Conservation (phyloP, 2,113 vertebrate genomes). For the Dipodomys ordii region DNA sequence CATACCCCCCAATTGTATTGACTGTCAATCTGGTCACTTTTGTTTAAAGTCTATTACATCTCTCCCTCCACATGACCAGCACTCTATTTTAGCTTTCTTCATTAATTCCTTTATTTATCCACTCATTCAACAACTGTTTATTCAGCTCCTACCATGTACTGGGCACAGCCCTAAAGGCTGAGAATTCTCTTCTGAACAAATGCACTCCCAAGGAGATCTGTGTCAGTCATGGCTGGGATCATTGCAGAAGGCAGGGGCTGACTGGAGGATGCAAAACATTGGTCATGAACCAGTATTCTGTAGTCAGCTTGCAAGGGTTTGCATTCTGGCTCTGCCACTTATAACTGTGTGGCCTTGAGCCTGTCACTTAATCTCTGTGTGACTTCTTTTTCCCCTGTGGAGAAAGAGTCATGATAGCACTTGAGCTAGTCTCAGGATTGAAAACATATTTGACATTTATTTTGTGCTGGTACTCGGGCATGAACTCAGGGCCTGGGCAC, state of each 20-base stretch:
- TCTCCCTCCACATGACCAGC: not conserved
- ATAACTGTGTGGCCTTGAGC: not conserved
- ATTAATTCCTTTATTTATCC: not conserved
- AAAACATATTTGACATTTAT: not conserved
- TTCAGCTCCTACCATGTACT: not conserved
- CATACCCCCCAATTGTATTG: not conserved
- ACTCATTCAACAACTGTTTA: not conserved
- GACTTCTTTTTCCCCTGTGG: slow-evolving; percentile 41
- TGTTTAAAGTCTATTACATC: slow-evolving; percentile 33
- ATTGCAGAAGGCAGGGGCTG: not conserved
- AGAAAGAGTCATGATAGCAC: not conserved
- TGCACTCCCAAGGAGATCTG: not conserved
- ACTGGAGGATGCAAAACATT: not conserved
- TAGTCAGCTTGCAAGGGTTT: not conserved
- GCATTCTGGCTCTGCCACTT: slow-evolving; percentile 24
- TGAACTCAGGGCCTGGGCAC: too few species aligned
- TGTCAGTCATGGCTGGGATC: not conserved
- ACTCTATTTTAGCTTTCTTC: slow-evolving; percentile 22
- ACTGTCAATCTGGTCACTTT: slow-evolving; percentile 37
- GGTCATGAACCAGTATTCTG: not conserved
- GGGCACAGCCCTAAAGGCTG: not conserved
- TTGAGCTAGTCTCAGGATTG: not conserved
- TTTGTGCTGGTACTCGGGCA: too few species aligned
- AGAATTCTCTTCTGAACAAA: slow-evolving; percentile 8
- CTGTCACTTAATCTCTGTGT: not conserved